Evolutionary conservation across 2,888 invertebrate species (phyloP), one percentile per base, ranked within the genome.

Genomic region (Leptura quadrifasciata): DNA sequence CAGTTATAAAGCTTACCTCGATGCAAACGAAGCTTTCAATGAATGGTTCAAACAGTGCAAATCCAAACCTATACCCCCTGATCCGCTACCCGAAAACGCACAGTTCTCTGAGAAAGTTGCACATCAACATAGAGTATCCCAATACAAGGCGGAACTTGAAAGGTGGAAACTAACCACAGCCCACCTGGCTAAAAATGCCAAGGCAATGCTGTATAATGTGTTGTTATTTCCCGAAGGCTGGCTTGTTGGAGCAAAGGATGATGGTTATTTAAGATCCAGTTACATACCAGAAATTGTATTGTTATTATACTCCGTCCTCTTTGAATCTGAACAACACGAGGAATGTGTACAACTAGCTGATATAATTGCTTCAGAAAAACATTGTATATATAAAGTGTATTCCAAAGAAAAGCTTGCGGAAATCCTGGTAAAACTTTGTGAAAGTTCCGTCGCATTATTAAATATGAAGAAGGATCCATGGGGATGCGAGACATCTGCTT

Each of bases 141-240:
- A 95, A 84, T 95, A 95, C 83, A 93, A 94, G 79, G 92, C 92
- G n/a, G 96, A 97, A 84, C 89, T 94, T 71, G 94, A 94, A 20
- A 91, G 95, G 55, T 95, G 95, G 85, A 94, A 85, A 75, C 71
- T 86, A 47, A 81, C 85, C 0, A 83, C 80, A 3, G 73, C 76
- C 12, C 85, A 86, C 74, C 71, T 85, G 57, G 86, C 95, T 0
- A 91, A 93, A 90, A 94, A 93, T 73, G 94, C 96, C 0, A 94
- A 94, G 83, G 94, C 94, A 77, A 91, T 95, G 69, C 90, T 98
- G 8, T 96, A 95, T 88, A 97, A 97, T 89, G 95, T 98, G 0
- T 88, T 98, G 52, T 88, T 96, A 10, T 98, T 98, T 87, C 96
- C 97, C 2, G 95, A 96, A 83, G 95, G 98, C 5, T 98, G 98